Evolutionary conservation across 1,140 invertebrate species (phyloP).

Genomic region (Drosophila pseudoananassae): DNA sequence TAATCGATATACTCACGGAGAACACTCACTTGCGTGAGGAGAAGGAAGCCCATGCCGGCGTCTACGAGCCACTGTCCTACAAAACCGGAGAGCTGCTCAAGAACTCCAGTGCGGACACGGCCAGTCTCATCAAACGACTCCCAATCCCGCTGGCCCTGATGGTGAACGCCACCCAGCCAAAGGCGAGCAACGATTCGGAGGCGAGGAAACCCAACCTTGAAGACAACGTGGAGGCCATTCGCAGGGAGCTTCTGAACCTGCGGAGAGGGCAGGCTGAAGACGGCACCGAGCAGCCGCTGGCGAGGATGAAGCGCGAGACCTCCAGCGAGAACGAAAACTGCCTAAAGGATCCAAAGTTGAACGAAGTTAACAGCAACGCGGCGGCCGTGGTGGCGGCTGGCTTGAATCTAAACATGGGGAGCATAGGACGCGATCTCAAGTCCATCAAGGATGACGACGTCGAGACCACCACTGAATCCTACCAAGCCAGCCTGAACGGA

Average conservation of each 20-base stretch:
- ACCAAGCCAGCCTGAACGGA: conserved; percentile 27
- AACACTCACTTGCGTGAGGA: conserved; percentile 60
- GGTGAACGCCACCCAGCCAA: conserved; percentile 45
- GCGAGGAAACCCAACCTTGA: conserved; percentile 41
- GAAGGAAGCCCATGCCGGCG: conserved; percentile 61
- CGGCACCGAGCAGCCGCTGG: conserved; percentile 16
- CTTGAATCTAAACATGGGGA: conserved; percentile 57
- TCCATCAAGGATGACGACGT: conserved; percentile 63
- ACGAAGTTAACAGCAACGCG: conserved; percentile 33
- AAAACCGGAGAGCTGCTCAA: conserved; percentile 67
- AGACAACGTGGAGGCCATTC: conserved; percentile 75
- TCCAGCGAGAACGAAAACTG: conserved; percentile 51
- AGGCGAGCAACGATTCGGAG: conserved; percentile 7
- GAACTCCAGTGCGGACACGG: conserved; percentile 43
- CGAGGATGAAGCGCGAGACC: conserved; percentile 49
- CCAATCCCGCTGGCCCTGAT: conserved; percentile 70
- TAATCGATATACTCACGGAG: conserved; percentile 69
- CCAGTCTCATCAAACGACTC: conserved; percentile 44
- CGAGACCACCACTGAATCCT: conserved; percentile 25
- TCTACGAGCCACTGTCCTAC: conserved; percentile 77
- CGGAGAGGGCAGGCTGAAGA: conserved; percentile 12
- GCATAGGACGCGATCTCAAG: conserved; percentile 76
- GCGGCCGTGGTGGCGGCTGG: conserved; percentile 7
- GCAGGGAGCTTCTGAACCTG: conserved; percentile 68
- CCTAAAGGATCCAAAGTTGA: conserved; percentile 56